Percentiles rank a stretch among this genome's conserved stretches.
These are phyloP conservation scores for Neostethus bicornis DNA, from an alignment of 2,797 vertebrate species.

Conservation along the genomic window DNA sequence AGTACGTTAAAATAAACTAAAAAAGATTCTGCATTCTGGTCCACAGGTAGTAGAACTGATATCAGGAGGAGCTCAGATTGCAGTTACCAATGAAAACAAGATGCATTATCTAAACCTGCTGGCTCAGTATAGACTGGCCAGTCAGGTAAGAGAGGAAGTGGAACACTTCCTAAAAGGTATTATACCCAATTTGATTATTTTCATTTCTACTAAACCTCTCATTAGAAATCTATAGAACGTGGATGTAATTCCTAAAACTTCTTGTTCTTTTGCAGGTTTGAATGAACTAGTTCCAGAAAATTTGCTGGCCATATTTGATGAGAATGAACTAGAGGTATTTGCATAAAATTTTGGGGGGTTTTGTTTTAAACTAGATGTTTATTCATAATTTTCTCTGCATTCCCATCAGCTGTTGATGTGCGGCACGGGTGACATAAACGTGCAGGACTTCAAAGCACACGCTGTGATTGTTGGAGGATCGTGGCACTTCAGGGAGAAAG, in stretches of 20 bases:
- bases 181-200: conserved; percentile 9
- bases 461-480: conserved; percentile 97
- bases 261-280: conserved; percentile 84
- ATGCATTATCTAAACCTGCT: conserved; percentile 96
- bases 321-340: conserved; percentile 97
- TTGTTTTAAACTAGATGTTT: no score
- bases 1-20: no score
- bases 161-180: conserved; percentile 98
- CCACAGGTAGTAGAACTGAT: conserved; percentile 96
- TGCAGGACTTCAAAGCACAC: conserved; percentile 97
- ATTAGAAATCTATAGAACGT: conserved; percentile 28
- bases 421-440: conserved; percentile 95
- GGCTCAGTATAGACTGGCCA: conserved; percentile 94
- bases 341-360: no score
- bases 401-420: conserved; percentile 93
- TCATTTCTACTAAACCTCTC: no score
- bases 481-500: conserved; percentile 98
- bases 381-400: conserved; percentile 9
- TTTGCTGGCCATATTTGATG: conserved; percentile 98
- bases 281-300: conserved; percentile 98
- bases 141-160: conserved; percentile 96
- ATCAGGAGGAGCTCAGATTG: conserved; percentile 90
- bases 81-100: conserved; percentile 97
- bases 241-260: conserved; percentile 30
- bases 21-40: no score